Evolutionary conservation across 1,140 invertebrate species (phyloP).

Genomic region (Myzus persicae): DNA sequence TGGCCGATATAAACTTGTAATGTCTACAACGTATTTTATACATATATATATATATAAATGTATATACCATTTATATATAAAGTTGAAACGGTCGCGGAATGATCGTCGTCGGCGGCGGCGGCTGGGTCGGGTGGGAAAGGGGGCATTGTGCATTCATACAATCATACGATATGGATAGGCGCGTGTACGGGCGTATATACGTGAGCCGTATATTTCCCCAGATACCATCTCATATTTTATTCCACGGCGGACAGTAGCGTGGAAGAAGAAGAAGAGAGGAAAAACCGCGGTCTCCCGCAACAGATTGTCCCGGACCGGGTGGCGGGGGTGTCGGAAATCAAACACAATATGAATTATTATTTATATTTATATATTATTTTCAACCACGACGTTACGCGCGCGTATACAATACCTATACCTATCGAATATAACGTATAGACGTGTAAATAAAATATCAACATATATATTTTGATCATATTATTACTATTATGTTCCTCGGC

Average conservation of each 20-base stretch:
- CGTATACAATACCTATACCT: not conserved
- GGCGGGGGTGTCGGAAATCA: not conserved
- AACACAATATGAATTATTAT: conserved; percentile 16
- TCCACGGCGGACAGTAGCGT: not conserved
- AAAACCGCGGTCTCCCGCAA: not conserved
- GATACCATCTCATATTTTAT: conserved; percentile 59
- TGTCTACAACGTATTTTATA: conserved; percentile 45
- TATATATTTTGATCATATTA: not conserved
- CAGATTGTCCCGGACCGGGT: not conserved
- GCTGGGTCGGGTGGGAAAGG: not conserved
- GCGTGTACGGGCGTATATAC: not conserved
- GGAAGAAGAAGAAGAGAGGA: not conserved
- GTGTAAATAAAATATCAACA: not conserved
- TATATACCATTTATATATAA: conserved; percentile 11
- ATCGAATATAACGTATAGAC: not conserved
- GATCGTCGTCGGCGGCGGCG: not conserved
- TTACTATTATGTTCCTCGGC: not conserved
- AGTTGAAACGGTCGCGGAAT: conserved; percentile 49
- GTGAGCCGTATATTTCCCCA: conserved; percentile 56
- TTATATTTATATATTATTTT: not conserved
- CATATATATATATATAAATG: not conserved
- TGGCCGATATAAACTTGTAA: conserved; percentile 57
- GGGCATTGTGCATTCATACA: conserved; percentile 51
- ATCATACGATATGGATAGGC: conserved; percentile 53
- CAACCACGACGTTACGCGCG: not conserved